These are phyloP conservation scores for Orchestes rusci DNA, from an alignment of 2,888 invertebrate species.

Conservation along the genomic window DNA sequence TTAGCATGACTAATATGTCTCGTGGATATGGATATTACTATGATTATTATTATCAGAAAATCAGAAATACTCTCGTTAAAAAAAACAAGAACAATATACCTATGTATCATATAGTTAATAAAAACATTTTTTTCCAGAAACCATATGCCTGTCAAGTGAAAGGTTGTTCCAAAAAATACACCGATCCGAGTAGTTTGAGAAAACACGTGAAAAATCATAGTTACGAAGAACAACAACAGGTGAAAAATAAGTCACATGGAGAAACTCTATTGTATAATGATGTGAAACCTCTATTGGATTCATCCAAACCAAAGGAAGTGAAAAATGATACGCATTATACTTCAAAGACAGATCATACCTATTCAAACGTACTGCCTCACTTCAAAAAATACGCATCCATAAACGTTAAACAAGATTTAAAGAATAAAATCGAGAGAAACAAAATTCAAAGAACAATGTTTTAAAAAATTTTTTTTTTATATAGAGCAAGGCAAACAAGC, in stretches of 20 bases:
- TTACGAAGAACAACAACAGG: conserved; percentile 40
- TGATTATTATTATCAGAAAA: no score
- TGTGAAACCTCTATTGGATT: conserved; percentile 32
- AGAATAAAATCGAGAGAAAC: conserved; percentile 42
- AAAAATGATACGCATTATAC: conserved; percentile 20
- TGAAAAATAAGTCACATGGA: conserved; percentile 35
- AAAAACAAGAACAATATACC: no score
- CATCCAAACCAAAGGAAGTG: conserved; percentile 32
- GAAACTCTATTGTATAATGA: conserved; percentile 16
- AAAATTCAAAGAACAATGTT: conserved; percentile 20
- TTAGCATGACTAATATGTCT: no score
- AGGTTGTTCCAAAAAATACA: conserved; percentile 87
- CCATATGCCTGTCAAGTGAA: conserved; percentile 85
- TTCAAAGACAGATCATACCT: conserved; percentile 34
- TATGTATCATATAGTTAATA: no score
- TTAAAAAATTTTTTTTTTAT: no score
- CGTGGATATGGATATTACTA: no score
- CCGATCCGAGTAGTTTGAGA: conserved; percentile 86
- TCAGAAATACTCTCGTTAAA: no score
- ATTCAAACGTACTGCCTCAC: conserved; percentile 19
- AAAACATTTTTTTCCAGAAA: conserved; percentile 64
- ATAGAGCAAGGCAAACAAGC: no score
- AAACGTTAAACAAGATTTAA: conserved; percentile 40
- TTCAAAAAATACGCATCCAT: conserved; percentile 11
- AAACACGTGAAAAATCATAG: conserved; percentile 86